A percentile compares a stretch with the other conserved stretches of the same genome.
Evolutionary conservation across 2,113 vertebrate genomes (phyloP).

Genomic region (Chloropsis cyanopogon): DNA sequence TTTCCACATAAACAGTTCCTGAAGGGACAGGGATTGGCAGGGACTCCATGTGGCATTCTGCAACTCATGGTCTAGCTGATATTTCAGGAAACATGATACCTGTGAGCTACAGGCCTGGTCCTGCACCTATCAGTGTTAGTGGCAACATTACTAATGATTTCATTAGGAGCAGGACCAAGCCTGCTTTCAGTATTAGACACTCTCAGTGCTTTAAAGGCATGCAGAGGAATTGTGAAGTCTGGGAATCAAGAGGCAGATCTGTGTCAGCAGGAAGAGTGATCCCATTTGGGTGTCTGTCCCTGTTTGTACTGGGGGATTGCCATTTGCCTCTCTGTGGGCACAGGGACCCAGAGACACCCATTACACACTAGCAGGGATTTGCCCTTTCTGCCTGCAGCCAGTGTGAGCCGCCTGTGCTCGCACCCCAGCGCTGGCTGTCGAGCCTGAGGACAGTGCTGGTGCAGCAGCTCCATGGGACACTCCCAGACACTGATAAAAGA

Average conservation of each 20-base stretch:
- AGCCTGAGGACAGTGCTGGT: background rate
- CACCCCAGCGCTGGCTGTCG: fast-evolving
- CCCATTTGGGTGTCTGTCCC: background rate
- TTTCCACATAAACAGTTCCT: background rate
- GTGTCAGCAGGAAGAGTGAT: background rate
- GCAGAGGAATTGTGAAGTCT: background rate
- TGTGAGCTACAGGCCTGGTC: background rate
- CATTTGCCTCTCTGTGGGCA: background rate
- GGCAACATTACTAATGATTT: conserved; percentile 16
- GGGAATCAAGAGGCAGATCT: background rate
- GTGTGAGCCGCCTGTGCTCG: background rate
- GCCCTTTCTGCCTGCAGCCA: background rate
- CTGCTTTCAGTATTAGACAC: background rate
- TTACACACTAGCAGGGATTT: background rate
- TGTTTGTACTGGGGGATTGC: background rate
- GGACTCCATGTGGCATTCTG: background rate
- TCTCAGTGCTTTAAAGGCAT: background rate
- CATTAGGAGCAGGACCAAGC: conserved; percentile 35
- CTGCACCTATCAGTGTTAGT: background rate
- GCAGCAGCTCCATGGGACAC: background rate
- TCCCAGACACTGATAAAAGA: background rate
- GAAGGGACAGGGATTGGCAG: background rate
- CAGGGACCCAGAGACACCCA: background rate
- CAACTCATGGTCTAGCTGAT: conserved; percentile 11
- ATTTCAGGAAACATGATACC: conserved; percentile 1